Percentiles rank a stretch among this genome's conserved stretches.
phyloP scores from a whole-genome alignment of 2,797 vertebrate genomes.

The Sebastes elongatus region DNA sequence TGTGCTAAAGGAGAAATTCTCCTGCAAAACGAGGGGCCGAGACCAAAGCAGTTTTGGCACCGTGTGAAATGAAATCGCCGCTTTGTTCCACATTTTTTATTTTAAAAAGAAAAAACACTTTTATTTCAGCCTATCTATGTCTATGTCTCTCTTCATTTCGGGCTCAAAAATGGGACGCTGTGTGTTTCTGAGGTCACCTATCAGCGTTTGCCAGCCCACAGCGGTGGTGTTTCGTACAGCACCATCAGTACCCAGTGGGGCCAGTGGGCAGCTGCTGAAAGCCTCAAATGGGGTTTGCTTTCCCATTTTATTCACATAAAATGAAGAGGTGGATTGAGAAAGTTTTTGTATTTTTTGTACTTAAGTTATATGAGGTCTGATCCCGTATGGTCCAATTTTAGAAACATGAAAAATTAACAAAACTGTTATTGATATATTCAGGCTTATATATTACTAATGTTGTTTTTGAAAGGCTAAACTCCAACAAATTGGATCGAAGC shows the following conservation, averaged over 20 bases:
- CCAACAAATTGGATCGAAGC: too few species aligned
- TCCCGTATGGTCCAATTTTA: neutral
- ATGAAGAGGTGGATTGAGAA: constrained; percentile 1
- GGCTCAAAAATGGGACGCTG: constrained; percentile 7
- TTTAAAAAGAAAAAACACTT: constrained; percentile 19
- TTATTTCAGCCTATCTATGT: neutral
- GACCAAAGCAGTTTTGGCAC: constrained; percentile 32
- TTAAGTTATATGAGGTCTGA: neutral
- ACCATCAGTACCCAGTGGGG: neutral
- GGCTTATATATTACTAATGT: neutral
- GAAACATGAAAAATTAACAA: neutral
- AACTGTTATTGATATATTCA: neutral
- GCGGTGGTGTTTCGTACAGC: neutral
- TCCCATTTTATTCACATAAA: constrained; percentile 22
- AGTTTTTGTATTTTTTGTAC: neutral
- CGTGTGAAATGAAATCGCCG: constrained; percentile 19
- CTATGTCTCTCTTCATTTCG: constrained; percentile 9
- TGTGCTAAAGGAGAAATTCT: constrained; percentile 11
- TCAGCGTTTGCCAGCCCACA: constrained; percentile 11
- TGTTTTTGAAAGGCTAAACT: too few species aligned
- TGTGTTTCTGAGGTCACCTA: constrained; percentile 21
- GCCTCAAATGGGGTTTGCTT: constrained; percentile 37
- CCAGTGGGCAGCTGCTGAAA: constrained; percentile 5
- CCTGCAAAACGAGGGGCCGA: neutral
- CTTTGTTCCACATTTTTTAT: constrained; percentile 4